Percentiles rank a stretch among this genome's conserved stretches.
Evolutionary conservation across 2,797 vertebrate species (phyloP).

Genomic region (Sebastes variabilis): DNA sequence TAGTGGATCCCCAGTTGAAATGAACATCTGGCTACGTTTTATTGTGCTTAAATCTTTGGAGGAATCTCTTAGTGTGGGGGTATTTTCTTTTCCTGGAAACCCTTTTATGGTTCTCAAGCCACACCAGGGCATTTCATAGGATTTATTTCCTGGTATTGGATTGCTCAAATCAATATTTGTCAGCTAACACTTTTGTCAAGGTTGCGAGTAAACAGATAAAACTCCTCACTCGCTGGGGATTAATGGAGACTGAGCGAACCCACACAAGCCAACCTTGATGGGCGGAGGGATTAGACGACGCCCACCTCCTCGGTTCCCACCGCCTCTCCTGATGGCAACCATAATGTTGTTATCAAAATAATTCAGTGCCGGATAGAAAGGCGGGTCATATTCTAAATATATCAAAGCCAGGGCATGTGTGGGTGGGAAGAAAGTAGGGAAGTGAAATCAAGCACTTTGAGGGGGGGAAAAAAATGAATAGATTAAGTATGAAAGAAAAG

Average conservation of each 20-base stretch:
- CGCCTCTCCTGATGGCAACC: conserved; percentile 39
- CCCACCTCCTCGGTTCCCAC: conserved; percentile 52
- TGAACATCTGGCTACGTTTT: conserved; percentile 52
- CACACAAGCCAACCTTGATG: conserved; percentile 57
- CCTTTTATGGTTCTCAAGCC: neutral
- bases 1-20: conserved; percentile 30
- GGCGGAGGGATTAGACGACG: conserved; percentile 63
- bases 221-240: conserved; percentile 47
- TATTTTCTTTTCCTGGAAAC: neutral
- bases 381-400: conserved; percentile 39
- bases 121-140: conserved; percentile 7
- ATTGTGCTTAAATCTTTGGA: conserved; percentile 18
- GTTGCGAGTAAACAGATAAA: conserved; percentile 50
- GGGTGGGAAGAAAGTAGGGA: conserved; percentile 30
- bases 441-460: conserved; percentile 39
- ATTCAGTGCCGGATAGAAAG: conserved; percentile 29
- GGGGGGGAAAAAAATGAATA: conserved; percentile 1
- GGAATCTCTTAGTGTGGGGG: conserved; percentile 4
- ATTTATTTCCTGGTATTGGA: conserved; percentile 15
- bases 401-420: conserved; percentile 35
- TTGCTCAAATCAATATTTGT: conserved; percentile 53
- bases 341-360: conserved; percentile 53
- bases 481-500: conserved; percentile 36
- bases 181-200: conserved; percentile 29
- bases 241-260: conserved; percentile 56